Evolutionary conservation across 2,797 vertebrate species (phyloP).

Genomic region (Gymnothorax reevesii): DNA sequence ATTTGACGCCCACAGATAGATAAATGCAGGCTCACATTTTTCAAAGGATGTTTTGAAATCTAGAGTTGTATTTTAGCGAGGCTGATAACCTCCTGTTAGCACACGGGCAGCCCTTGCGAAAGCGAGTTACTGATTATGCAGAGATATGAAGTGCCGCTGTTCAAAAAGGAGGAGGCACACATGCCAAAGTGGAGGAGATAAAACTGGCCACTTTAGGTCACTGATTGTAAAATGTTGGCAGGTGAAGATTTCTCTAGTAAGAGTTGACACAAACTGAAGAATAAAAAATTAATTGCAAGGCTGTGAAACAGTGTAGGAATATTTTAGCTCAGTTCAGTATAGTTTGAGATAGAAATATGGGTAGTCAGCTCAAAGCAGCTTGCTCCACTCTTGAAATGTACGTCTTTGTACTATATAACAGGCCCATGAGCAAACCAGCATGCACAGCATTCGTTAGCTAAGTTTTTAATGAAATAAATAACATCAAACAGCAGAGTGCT

Average conservation of each 20-base stretch:
- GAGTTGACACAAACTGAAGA: not conserved
- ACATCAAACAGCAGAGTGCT: not conserved
- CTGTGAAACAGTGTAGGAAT: not conserved
- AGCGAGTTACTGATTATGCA: not conserved
- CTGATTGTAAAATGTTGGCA: not conserved
- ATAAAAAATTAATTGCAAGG: not conserved
- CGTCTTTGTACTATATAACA: not conserved
- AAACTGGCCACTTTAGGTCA: not conserved
- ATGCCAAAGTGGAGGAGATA: not conserved
- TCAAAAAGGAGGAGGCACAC: not conserved
- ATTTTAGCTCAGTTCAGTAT: not conserved
- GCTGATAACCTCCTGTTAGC: not conserved
- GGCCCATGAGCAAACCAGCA: not conserved
- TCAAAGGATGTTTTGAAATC: not conserved
- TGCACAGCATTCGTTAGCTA: not conserved
- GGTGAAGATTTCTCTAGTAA: not conserved
- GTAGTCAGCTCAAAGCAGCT: not conserved
- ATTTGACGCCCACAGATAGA: not conserved
- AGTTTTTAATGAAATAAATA: not conserved
- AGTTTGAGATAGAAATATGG: not conserved
- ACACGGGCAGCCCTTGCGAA: not conserved
- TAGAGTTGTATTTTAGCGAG: not conserved
- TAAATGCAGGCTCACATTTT: not conserved
- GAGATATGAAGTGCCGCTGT: not conserved
- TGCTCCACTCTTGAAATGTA: not conserved